phyloP scores from a whole-genome alignment of 2,113 vertebrate species.

The Lonchura striata region DNA sequence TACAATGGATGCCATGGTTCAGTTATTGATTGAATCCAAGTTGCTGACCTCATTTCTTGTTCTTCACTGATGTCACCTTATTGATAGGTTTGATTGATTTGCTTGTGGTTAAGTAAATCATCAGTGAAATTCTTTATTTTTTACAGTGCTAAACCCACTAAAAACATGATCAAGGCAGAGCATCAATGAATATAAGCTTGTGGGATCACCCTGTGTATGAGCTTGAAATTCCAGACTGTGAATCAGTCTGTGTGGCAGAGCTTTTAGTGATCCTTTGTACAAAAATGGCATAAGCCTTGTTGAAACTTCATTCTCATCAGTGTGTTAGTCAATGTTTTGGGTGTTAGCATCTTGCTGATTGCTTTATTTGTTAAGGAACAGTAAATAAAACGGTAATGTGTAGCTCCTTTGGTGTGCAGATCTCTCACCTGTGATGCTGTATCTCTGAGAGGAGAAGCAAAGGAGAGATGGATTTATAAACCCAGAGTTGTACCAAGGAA shows the following conservation, averaged over 20 bases:
- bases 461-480: not conserved
- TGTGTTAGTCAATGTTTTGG: not conserved
- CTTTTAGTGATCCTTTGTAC: not conserved
- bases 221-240: constrained; percentile 36
- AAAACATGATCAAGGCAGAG: not conserved
- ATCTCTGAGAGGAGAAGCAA: not conserved
- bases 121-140: not conserved
- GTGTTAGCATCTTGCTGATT: not conserved
- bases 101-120: not conserved
- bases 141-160: not conserved
- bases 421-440: not conserved
- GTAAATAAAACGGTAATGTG: not conserved
- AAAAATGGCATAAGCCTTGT: constrained; percentile 12
- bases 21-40: not conserved
- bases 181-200: not conserved
- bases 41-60: not conserved
- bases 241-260: constrained; percentile 16
- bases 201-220: not conserved
- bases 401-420: not conserved
- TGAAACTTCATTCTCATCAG: not conserved
- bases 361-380: not conserved
- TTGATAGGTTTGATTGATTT: not conserved
- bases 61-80: not conserved
- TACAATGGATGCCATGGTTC: not conserved
- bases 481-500: not conserved